Evolutionary conservation across 1,140 invertebrate species (phyloP).

Genomic region (Sycophaga agraensis): DNA sequence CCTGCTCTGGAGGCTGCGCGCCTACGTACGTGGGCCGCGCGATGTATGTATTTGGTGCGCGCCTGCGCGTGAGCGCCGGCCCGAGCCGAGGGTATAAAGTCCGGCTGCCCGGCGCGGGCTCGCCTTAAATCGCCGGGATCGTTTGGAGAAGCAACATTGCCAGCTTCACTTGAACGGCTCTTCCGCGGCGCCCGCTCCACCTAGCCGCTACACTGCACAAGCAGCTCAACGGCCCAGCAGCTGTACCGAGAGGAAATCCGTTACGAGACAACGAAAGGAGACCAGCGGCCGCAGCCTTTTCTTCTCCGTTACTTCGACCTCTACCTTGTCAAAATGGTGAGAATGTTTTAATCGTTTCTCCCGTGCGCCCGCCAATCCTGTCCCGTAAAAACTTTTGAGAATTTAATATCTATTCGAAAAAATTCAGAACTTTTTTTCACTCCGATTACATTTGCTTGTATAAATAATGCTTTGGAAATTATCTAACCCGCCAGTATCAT

Average conservation of each 20-base stretch:
- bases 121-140: constrained; percentile 20
- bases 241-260: background rate
- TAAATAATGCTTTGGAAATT: too few relatives aligned
- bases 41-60: background rate
- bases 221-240: background rate
- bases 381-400: background rate
- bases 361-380: background rate
- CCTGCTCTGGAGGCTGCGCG: too few relatives aligned
- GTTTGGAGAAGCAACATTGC: constrained; percentile 27
- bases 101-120: background rate
- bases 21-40: background rate
- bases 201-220: too few relatives aligned
- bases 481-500: background rate
- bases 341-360: background rate
- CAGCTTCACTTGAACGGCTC: constrained; percentile 24
- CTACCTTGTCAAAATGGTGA: background rate
- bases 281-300: background rate
- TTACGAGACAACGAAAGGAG: background rate
- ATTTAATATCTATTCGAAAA: too few relatives aligned
- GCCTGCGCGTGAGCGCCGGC: background rate
- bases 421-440: background rate
- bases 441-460: background rate
- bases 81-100: constrained; percentile 23
- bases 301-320: background rate
- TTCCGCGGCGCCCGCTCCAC: too few relatives aligned